Evolutionary conservation across 2,888 invertebrate genomes (phyloP).

Genomic region (Liopterus haemorrhoidalis): DNA sequence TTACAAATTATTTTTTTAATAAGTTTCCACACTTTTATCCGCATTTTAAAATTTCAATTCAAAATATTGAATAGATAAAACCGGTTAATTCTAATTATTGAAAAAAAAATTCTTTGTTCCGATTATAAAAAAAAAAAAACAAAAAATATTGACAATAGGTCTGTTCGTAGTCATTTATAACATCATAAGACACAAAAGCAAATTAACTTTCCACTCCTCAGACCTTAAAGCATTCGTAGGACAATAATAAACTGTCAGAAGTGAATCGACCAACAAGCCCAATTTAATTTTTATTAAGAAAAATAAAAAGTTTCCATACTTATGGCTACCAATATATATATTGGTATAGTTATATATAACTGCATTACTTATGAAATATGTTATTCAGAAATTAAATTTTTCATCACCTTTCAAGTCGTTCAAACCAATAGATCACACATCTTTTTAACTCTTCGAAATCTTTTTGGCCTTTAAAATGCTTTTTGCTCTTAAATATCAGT

Average conservation of each 20-base stretch:
- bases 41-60: too few relatives aligned
- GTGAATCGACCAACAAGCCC: too few relatives aligned
- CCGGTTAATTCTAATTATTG: too few relatives aligned
- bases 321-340: too few relatives aligned
- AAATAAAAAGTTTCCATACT: too few relatives aligned
- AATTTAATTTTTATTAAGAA: too few relatives aligned
- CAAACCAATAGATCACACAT: constrained; percentile 81
- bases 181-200: not conserved
- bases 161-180: not conserved
- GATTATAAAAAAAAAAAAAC: constrained; percentile 4
- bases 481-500: constrained; percentile 73
- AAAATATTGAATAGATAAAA: too few relatives aligned
- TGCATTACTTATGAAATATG: constrained; percentile 1
- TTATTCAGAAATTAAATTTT: constrained; percentile 35
- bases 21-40: too few relatives aligned
- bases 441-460: constrained; percentile 71
- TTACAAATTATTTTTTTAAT: too few relatives aligned
- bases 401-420: constrained; percentile 62
- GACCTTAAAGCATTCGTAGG: too few relatives aligned
- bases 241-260: too few relatives aligned
- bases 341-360: not conserved
- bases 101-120: constrained; percentile 25
- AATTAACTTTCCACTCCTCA: too few relatives aligned
- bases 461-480: constrained; percentile 71
- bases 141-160: not conserved